These are phyloP conservation scores for Eupithecia tripunctaria DNA, from an alignment of 2,888 invertebrate genomes.

Conservation along the genomic window DNA sequence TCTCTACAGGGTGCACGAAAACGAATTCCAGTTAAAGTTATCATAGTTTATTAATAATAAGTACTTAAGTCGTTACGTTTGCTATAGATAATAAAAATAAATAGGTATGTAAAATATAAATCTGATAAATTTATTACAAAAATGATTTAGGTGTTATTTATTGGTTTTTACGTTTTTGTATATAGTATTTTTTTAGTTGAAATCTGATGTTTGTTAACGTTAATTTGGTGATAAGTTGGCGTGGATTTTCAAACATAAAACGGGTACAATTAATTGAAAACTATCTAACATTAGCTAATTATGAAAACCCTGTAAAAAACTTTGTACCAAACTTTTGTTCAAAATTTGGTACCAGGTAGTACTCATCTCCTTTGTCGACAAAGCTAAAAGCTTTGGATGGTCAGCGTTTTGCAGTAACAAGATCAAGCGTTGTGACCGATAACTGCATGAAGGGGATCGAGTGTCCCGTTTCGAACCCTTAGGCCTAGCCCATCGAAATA, in stretches of 20 bases:
- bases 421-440: conserved; percentile 28
- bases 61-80: too few species aligned
- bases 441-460: conserved; percentile 26
- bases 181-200: too few species aligned
- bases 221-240: too few species aligned
- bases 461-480: conserved; percentile 38
- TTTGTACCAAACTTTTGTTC: not conserved
- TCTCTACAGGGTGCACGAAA: too few species aligned
- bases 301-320: not conserved
- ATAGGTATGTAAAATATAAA: too few species aligned
- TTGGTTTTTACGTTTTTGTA: too few species aligned
- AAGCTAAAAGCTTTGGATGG: not conserved
- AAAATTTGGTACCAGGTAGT: not conserved
- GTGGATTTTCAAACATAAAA: not conserved
- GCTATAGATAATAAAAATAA: too few species aligned
- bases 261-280: not conserved
- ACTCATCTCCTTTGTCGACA: not conserved
- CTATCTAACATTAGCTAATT: not conserved
- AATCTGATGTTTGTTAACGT: too few species aligned
- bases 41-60: too few species aligned
- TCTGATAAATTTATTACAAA: too few species aligned
- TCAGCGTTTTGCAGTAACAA: not conserved
- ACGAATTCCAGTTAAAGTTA: too few species aligned
- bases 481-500: conserved; percentile 36
- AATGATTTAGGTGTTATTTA: too few species aligned